These are phyloP conservation scores for Amazona finschi DNA, from an alignment of 2,797 vertebrate species.

Conservation along the genomic window DNA sequence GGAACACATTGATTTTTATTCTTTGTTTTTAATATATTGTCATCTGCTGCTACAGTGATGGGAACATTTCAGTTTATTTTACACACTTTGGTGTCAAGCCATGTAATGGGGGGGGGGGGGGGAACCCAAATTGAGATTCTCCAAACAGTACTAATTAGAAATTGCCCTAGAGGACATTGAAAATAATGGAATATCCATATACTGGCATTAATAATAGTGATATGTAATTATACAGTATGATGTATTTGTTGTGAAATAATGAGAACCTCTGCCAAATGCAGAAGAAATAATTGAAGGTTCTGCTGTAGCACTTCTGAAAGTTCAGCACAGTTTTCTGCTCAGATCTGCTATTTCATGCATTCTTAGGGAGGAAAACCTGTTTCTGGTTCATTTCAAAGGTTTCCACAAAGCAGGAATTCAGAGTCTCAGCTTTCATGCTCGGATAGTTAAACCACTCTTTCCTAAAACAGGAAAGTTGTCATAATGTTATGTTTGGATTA, in stretches of 20 bases:
- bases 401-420: background rate
- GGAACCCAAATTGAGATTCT: background rate
- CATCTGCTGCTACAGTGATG: background rate
- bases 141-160: slow-evolving; percentile 14
- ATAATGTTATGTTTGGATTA: background rate
- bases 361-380: background rate
- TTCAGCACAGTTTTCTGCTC: background rate
- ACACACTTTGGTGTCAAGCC: background rate
- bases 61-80: background rate
- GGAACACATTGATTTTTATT: accelerated
- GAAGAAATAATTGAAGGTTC: slow-evolving; percentile 33
- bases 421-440: background rate
- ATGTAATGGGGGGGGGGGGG: background rate
- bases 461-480: background rate
- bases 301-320: background rate
- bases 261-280: background rate
- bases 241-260: slow-evolving; percentile 13
- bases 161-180: background rate
- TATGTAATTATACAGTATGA: slow-evolving; percentile 12
- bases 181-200: slow-evolving; percentile 22
- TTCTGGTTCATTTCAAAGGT: background rate
- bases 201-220: background rate
- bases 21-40: background rate
- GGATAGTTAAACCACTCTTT: background rate
- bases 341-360: background rate